Evolutionary conservation across 2,113 vertebrate genomes (phyloP).

Genomic region (Brachionichthys hirsutus): DNA sequence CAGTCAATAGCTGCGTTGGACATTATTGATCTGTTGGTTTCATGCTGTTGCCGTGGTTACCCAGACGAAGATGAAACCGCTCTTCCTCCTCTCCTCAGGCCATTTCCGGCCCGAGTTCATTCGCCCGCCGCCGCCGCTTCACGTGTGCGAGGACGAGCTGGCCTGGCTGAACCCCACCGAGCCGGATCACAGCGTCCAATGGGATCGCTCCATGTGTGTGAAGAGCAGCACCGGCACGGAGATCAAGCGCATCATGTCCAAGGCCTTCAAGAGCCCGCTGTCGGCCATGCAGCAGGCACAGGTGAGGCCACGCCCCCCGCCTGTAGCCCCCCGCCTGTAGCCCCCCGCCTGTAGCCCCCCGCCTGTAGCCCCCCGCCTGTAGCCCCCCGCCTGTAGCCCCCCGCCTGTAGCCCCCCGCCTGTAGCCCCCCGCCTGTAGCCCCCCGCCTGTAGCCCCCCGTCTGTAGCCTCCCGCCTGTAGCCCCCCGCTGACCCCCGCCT

Average conservation of each 20-base stretch:
- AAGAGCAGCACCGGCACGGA: conserved; percentile 95
- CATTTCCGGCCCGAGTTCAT: conserved; percentile 98
- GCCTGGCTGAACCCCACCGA: conserved; percentile 95
- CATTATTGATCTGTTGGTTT: conserved; percentile 4
- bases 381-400: too few relatives aligned
- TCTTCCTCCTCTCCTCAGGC: conserved; percentile 70
- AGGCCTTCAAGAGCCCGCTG: conserved; percentile 97
- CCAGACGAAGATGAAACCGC: too few relatives aligned
- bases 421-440: too few relatives aligned
- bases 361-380: too few relatives aligned
- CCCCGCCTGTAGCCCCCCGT: too few relatives aligned
- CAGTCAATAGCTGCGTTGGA: conserved; percentile 7
- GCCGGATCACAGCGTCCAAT: conserved; percentile 91
- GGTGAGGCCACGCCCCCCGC: conserved; percentile 72
- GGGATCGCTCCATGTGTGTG: conserved; percentile 98
- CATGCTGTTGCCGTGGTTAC: not conserved
- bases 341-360: too few relatives aligned
- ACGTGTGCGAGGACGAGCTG: conserved; percentile 94
- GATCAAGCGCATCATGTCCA: conserved; percentile 97
- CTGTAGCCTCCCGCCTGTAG: too few relatives aligned
- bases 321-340: too few relatives aligned
- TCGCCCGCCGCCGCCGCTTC: conserved; percentile 90
- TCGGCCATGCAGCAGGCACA: conserved; percentile 94
- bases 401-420: too few relatives aligned
- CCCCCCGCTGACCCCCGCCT: too few relatives aligned